Percentiles rank a stretch among this genome's conserved stretches.
These are phyloP conservation scores for Triplophysa siluroides DNA, from an alignment of 2,113 vertebrate species.

Conservation along the genomic window DNA sequence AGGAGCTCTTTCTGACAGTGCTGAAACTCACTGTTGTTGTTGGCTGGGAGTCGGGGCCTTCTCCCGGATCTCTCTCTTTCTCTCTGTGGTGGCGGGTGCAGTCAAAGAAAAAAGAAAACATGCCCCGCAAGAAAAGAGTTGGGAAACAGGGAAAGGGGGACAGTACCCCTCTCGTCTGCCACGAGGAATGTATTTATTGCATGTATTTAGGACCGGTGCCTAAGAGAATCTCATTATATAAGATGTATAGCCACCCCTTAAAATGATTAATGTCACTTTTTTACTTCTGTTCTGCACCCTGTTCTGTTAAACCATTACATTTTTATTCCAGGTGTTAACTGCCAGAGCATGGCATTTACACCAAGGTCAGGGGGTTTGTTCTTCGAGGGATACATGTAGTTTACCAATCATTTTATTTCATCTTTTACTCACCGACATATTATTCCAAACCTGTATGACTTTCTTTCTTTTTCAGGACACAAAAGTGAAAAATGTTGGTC, in stretches of 20 bases:
- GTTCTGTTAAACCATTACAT: not conserved
- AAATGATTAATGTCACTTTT: conserved; percentile 5
- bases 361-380: too few relatives aligned
- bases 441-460: too few relatives aligned
- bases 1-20: conserved; percentile 55
- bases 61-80: conserved; percentile 63
- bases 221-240: conserved; percentile 29
- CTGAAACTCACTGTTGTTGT: conserved; percentile 65
- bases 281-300: not conserved
- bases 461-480: too few relatives aligned
- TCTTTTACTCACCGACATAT: too few relatives aligned
- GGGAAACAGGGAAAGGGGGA: conserved; percentile 1
- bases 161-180: conserved; percentile 4
- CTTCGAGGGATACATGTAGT: too few relatives aligned
- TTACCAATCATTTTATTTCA: too few relatives aligned
- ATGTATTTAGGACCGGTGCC: conserved; percentile 33
- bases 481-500: too few relatives aligned
- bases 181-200: conserved; percentile 35
- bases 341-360: too few relatives aligned
- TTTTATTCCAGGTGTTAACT: too few relatives aligned
- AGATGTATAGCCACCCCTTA: conserved; percentile 16
- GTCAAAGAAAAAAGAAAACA: conserved; percentile 52
- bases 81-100: conserved; percentile 61
- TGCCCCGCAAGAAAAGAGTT: conserved; percentile 20
- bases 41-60: conserved; percentile 59